These are phyloP conservation scores for Pseudois nayaur DNA, from an alignment of 2,113 vertebrate species.

Conservation along the genomic window DNA sequence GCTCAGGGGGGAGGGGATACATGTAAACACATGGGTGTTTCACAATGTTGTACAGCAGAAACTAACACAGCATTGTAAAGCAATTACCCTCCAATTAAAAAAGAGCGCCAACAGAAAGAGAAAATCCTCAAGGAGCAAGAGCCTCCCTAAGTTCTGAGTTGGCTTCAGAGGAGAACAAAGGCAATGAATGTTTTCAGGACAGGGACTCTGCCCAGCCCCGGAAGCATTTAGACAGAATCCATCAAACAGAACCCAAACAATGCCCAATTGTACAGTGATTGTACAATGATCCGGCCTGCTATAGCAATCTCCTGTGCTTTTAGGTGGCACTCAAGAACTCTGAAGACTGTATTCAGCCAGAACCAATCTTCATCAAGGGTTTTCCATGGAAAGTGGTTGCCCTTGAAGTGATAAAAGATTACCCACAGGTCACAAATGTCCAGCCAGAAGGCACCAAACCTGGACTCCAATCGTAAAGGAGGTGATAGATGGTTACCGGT, in stretches of 20 bases:
- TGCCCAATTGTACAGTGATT: slow-evolving; percentile 60
- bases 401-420: slow-evolving; percentile 93
- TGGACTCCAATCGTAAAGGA: slow-evolving; percentile 93
- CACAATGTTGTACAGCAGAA: neutral
- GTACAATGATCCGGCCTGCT: slow-evolving; percentile 91
- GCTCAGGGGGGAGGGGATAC: neutral
- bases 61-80: neutral
- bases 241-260: slow-evolving; percentile 91
- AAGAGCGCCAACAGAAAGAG: slow-evolving; percentile 81
- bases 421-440: slow-evolving; percentile 90
- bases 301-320: slow-evolving; percentile 92
- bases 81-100: neutral
- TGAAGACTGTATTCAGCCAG: slow-evolving; percentile 88
- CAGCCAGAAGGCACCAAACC: slow-evolving; percentile 91
- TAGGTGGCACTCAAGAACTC: slow-evolving; percentile 93
- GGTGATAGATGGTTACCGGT: slow-evolving; percentile 88
- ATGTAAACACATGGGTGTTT: neutral
- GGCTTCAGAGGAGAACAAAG: slow-evolving; percentile 88
- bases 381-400: slow-evolving; percentile 92
- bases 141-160: slow-evolving; percentile 88
- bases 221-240: slow-evolving; percentile 92
- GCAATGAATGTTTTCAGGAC: slow-evolving; percentile 94
- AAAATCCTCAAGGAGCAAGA: slow-evolving; percentile 94
- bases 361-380: slow-evolving; percentile 92
- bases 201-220: slow-evolving; percentile 91